Base-by-base conservation (phyloP, 2,888 invertebrate species). In the Cryptus viduatorius region DNA sequence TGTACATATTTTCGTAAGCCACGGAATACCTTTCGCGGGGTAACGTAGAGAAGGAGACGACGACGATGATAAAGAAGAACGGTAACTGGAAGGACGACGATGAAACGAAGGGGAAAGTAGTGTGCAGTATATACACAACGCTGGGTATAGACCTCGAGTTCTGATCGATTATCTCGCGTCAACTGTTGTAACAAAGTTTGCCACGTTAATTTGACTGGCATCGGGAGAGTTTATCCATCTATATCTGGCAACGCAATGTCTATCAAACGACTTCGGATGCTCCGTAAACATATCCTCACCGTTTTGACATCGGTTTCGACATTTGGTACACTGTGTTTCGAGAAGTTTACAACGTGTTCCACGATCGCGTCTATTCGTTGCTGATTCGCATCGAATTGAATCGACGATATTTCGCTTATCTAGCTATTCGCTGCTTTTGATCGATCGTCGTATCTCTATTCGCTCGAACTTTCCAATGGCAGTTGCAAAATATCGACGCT, bases 91-190 rank as follows among this genome's bases (percentile, higher is more conserved):
- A 24, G 59, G 48, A 48, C 29, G 61, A n/a, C 14, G 31, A 24
- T 29, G 29, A 12, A 14, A 5, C 7, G 2, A 5, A 10, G 14
- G 14, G 29, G 29, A 31, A 31, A 7, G 12, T 7, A 31, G 31
- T 48, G 14, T 2, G 24, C 24, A 24, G 3, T 24, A 24, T 24
- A 1, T 14, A 46, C 48, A 68, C 68, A 68, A 31, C 37, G 24
- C 76, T n/a, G 4, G 61, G 29, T 61, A 29, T n/a, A 61, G 29
- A 46, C 19, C 71, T 5, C 46, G 73, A 82, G 84, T 79, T 79
- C 76, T 82, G 75, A 82, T 85, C 79, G 82, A 85, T 84, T 81
- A 84, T 81, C 82, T 72, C 76, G 79, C 79, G 76, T 82, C 82
- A 64, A 79, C 82, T 82, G 79, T 64, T 76, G 67, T 67, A 77